Percentiles rank a stretch among this genome's conserved stretches.
Evolutionary conservation across 2,797 vertebrate genomes (phyloP).

Genomic region (Phataginus tetradactyla): DNA sequence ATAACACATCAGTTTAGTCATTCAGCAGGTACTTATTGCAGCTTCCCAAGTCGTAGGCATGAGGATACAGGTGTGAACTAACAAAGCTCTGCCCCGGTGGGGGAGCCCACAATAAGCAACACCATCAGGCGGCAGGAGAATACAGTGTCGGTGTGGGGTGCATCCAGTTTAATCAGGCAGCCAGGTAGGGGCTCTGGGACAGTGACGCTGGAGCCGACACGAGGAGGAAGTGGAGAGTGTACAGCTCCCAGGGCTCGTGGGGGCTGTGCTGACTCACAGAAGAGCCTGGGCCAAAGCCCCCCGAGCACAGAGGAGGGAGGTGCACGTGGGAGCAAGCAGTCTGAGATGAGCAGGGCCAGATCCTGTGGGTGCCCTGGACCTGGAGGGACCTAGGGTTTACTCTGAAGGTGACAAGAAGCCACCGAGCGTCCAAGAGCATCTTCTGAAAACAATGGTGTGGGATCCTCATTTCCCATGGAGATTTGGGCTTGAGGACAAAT

Average conservation of each 20-base stretch:
- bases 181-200: not conserved
- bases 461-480: not conserved
- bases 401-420: not conserved
- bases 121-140: not conserved
- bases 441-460: not conserved
- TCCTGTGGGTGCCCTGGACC: not conserved
- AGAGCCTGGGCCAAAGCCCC: not conserved
- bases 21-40: not conserved
- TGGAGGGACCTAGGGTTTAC: not conserved
- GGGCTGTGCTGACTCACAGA: not conserved
- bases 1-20: not conserved
- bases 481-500: not conserved
- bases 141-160: accelerated
- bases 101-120: not conserved
- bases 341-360: too few relatives aligned
- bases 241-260: accelerated
- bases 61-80: not conserved
- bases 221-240: not conserved
- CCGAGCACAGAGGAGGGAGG: too few relatives aligned
- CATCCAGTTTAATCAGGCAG: not conserved
- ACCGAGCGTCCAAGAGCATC: not conserved
- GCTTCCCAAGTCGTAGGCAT: not conserved
- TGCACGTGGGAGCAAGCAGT: not conserved
- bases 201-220: not conserved
- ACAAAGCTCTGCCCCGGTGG: not conserved